Conservation (phyloP, 1,140 invertebrate genomes). For the Papilio xuthus region DNA sequence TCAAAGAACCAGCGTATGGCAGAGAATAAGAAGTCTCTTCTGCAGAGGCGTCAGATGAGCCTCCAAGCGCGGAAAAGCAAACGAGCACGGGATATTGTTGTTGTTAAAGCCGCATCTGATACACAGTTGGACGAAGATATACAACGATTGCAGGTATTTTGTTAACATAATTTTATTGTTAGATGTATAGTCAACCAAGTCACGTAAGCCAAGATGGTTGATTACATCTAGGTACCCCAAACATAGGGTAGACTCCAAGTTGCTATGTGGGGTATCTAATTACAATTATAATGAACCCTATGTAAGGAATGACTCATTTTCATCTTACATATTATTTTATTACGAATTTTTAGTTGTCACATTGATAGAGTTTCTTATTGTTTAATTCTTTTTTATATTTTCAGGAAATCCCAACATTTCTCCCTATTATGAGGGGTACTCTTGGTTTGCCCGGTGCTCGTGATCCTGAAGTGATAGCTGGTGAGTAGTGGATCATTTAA, state of each 20-base stretch:
- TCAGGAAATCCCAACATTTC: conserved; percentile 93
- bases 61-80: conserved; percentile 57
- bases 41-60: conserved; percentile 61
- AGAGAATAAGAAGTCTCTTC: conserved; percentile 56
- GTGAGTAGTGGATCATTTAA: conserved; percentile 66
- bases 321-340: too few species aligned
- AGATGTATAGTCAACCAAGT: too few species aligned
- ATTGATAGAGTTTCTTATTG: too few species aligned
- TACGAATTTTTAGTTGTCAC: too few species aligned
- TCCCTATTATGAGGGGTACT: conserved; percentile 95
- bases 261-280: too few species aligned
- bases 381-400: conserved; percentile 44
- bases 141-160: conserved; percentile 85
- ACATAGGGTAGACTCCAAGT: too few species aligned
- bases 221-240: too few species aligned
- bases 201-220: too few species aligned
- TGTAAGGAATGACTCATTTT: too few species aligned
- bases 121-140: conserved; percentile 91
- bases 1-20: conserved; percentile 78
- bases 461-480: conserved; percentile 94
- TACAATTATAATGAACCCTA: too few species aligned
- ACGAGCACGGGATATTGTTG: conserved; percentile 88
- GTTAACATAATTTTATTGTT: not conserved
- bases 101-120: conserved; percentile 89
- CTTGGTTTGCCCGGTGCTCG: conserved; percentile 92